Percentiles rank a stretch among this genome's conserved stretches.
Evolutionary conservation across 2,888 invertebrate genomes (phyloP).

Genomic region (Ceratothoa steindachneri): DNA sequence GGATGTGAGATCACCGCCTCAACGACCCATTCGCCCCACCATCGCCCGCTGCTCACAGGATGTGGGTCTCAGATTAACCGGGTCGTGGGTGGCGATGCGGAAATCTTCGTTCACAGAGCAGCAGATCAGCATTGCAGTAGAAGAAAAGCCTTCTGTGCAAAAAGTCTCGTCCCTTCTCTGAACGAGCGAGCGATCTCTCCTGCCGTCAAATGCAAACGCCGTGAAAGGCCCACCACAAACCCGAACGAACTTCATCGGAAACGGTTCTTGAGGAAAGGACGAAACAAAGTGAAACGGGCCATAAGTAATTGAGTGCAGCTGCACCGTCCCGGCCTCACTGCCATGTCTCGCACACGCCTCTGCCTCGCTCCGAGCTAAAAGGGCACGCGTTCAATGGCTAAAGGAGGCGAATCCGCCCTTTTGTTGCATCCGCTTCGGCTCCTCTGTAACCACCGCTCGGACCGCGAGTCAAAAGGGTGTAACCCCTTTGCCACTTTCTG

Average conservation of each 20-base stretch:
- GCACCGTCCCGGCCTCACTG: constrained; percentile 18
- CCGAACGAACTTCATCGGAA: constrained; percentile 7
- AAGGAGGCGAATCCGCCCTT: constrained; percentile 37
- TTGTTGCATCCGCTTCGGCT: constrained; percentile 41
- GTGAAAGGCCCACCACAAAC: constrained; percentile 6
- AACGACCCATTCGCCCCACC: constrained; percentile 24
- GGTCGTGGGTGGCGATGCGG: constrained; percentile 45
- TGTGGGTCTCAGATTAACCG: constrained; percentile 48
- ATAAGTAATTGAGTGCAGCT: constrained; percentile 13
- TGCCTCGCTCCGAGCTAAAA: constrained; percentile 43
- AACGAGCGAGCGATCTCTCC: constrained; percentile 11
- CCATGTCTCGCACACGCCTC: constrained; percentile 47
- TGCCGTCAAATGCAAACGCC: constrained; percentile 7
- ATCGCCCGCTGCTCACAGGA: constrained; percentile 46
- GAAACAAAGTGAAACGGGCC: constrained; percentile 28
- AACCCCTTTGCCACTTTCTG: constrained; percentile 22
- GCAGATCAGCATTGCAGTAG: background rate
- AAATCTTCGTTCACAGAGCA: constrained; percentile 24
- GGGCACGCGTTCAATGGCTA: constrained; percentile 35
- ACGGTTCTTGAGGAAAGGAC: constrained; percentile 26
- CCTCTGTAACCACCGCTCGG: constrained; percentile 46
- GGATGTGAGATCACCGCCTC: constrained; percentile 18
- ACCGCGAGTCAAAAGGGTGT: constrained; percentile 32
- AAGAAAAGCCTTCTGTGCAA: constrained; percentile 9
- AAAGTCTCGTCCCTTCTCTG: background rate